These are phyloP conservation scores for Hermodice carunculata DNA, from an alignment of 2,888 invertebrate species.

Conservation along the genomic window DNA sequence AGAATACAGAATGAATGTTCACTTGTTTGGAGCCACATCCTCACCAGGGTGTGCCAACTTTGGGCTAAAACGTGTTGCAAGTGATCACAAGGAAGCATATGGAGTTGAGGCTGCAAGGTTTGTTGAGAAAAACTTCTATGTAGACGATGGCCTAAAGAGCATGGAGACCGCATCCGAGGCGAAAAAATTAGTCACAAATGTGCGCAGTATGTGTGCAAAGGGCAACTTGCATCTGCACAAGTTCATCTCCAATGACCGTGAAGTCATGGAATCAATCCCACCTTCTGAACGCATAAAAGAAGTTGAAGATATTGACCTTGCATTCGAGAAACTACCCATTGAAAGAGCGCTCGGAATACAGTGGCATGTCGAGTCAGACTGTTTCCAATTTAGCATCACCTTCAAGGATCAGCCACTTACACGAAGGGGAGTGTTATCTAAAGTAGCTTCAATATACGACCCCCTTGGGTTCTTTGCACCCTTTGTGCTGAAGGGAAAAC, in stretches of 20 bases:
- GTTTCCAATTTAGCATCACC: constrained; percentile 11
- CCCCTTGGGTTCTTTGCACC: constrained; percentile 43
- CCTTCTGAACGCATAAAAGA: constrained; percentile 23
- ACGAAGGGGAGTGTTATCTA: constrained; percentile 31
- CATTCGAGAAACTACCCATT: constrained; percentile 20
- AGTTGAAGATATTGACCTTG: constrained; percentile 21
- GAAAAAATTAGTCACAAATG: constrained; percentile 9
- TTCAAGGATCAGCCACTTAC: constrained; percentile 32
- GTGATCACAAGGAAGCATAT: background rate
- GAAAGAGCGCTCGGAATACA: constrained; percentile 25
- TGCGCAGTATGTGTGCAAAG: constrained; percentile 14
- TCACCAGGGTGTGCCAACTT: constrained; percentile 20
- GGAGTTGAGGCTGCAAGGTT: constrained; percentile 27
- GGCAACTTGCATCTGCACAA: constrained; percentile 37
- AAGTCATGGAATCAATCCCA: constrained; percentile 37
- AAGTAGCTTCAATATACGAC: constrained; percentile 33
- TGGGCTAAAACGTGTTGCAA: constrained; percentile 13
- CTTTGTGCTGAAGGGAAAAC: constrained; percentile 36
- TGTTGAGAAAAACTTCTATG: constrained; percentile 28
- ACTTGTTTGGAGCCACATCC: constrained; percentile 18
- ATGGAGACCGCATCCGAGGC: constrained; percentile 16
- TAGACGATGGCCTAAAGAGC: constrained; percentile 33
- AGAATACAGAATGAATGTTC: constrained; percentile 21
- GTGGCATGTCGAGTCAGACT: constrained; percentile 25
- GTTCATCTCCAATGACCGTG: constrained; percentile 32